Conservation (phyloP, 2,113 vertebrate species). For the Psettodes erumei region DNA sequence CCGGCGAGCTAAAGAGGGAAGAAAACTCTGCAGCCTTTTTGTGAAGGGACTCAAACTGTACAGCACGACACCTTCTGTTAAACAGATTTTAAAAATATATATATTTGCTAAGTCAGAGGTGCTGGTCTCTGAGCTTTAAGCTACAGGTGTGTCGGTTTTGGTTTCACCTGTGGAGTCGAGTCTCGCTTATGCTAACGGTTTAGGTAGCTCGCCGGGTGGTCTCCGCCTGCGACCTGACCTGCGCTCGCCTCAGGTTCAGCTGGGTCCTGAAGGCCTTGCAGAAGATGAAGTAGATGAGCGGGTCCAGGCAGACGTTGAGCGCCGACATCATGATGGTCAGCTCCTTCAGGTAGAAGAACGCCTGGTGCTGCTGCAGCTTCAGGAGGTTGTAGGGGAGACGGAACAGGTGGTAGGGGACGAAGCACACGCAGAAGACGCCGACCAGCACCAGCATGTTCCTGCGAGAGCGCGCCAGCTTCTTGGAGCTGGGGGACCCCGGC, state of each 20-base stretch:
- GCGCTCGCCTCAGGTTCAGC: not conserved
- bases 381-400: slow-evolving; percentile 76
- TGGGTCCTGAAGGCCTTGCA: slow-evolving; percentile 74
- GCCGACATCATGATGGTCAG: slow-evolving; percentile 66
- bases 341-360: slow-evolving; percentile 76
- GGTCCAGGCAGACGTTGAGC: slow-evolving; percentile 82
- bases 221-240: fast-evolving
- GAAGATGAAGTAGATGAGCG: slow-evolving; percentile 82
- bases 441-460: slow-evolving; percentile 79
- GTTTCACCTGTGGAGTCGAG: no score
- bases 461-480: slow-evolving; percentile 64
- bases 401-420: slow-evolving; percentile 81
- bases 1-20: no score
- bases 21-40: no score
- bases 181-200: no score
- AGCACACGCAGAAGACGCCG: slow-evolving; percentile 80
- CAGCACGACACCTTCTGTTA: no score
- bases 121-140: no score
- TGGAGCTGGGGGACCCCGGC: not conserved
- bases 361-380: not conserved
- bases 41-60: no score
- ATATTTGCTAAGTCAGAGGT: no score
- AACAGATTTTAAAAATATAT: no score
- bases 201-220: no score
- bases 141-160: not conserved